Evolutionary conservation across 2,888 invertebrate genomes (phyloP), one percentile per base, ranked within the genome.

Genomic region (Scelioninae gen. 1): DNA sequence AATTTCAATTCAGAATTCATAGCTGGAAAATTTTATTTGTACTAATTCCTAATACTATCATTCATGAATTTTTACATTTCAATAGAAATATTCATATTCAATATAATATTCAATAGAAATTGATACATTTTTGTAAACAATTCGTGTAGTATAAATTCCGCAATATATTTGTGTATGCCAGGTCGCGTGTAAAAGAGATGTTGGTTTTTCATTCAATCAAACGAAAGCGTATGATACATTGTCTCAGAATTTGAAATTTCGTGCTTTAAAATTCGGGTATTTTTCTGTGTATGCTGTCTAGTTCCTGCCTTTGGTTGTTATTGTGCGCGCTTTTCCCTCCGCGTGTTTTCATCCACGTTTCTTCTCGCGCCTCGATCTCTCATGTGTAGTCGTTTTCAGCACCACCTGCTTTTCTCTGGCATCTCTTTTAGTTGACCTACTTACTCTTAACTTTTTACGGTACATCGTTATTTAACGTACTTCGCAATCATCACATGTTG

Each of bases 401-500:
- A 38, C 51, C 66, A 66, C 76, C 58, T 66, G 51, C 60, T 58
- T 76, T 66, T 40, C 32, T 74, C 66, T 11, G 40, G 43, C 65
- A 47, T 47, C 55, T 60, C 66, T 76, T 43, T 68, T 51, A 68
- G 62, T 32, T 77, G 62, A 77, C 76, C 68, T 62, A 68, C 43
- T 77, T 68, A 15, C 11, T 38, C 29, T 62, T 45, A 60, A 76
- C 58, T 66, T 68, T 68, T 65, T 68, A 68, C 68, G 16, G 29
- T 13, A 40, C 60, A 53, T 60, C 68, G 76, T 76, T 68, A 60
- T 76, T 76, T 68, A 76, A 66, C 68, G 60, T 60, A 7, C 23
- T 32, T 76, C 13, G 16, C 43, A 69, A 45, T 69, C 51, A 15
- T 55, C 38, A 31, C 23, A 13, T 9, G 31, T 15, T 65, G 15